phyloP scores from a whole-genome alignment of 2,113 vertebrate genomes.

The Aix galericulata region DNA sequence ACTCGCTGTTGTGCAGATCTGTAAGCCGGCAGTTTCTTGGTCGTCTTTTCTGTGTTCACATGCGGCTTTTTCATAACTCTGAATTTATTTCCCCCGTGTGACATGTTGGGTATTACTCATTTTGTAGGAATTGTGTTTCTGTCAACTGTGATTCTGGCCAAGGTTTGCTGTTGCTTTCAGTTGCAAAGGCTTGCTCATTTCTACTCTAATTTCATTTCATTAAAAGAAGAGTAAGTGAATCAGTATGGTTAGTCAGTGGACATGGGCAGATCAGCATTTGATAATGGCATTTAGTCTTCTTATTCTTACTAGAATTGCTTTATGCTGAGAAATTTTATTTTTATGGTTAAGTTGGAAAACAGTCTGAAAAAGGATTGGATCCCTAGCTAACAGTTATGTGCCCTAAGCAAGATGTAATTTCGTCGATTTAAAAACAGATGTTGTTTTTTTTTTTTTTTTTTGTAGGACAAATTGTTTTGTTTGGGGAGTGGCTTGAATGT shows the following conservation, averaged over 20 bases:
- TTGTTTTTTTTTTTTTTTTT: neutral
- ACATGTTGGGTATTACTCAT: slow-evolving; percentile 42
- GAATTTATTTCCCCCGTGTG: slow-evolving; percentile 33
- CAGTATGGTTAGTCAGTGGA: neutral
- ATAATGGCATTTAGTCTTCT: neutral
- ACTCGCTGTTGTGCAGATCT: neutral
- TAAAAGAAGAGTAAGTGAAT: neutral
- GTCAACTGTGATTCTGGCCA: neutral
- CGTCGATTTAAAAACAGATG: neutral
- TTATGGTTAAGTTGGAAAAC: neutral
- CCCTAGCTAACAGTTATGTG: neutral
- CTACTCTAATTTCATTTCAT: neutral
- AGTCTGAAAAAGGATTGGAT: neutral
- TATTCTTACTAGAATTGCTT: neutral
- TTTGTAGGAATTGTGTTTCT: neutral
- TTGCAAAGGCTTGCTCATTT: neutral
- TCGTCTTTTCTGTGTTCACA: neutral
- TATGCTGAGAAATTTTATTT: neutral
- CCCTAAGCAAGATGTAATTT: neutral
- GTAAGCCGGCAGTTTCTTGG: neutral
- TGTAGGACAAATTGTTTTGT: neutral
- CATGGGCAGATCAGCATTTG: neutral
- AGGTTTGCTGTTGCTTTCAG: slow-evolving; percentile 23
- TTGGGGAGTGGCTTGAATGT: neutral
- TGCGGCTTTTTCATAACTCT: slow-evolving; percentile 14